Evolutionary conservation across 1,140 invertebrate genomes (phyloP), one percentile per base, ranked within the genome.

Genomic region (Diachasma alloeum): DNA sequence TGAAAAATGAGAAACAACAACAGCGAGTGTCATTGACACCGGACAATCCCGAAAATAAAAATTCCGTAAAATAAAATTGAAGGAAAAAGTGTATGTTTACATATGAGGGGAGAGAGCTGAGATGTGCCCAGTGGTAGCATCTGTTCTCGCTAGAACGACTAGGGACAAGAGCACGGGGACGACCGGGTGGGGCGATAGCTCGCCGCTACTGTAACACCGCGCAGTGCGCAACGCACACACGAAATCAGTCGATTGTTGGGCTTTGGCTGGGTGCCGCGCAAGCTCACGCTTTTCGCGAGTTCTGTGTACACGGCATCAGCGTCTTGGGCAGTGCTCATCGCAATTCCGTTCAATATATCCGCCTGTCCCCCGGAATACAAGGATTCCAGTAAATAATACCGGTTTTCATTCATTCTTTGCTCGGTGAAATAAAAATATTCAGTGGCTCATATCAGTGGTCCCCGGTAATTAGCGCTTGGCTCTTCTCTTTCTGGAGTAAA

Each of bases 221-320:
- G 81, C 73, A 72, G 71, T 77, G 82, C 80, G 80, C 53, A 36
- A 48, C 63, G 68, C 72, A 63, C 42, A 74, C 75, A 44, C 59
- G 48, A 79, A 81, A 83, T 13, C 82, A 85, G 84, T 85, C 84
- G 84, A 85, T 84, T 81, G 81, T 78, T 79, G 81, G 79, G 77
- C 79, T 79, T 80, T 80, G 78, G 71, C 77, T 66, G 76, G 78
- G 79, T 67, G 75, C 68, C 79, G 75, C 76, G 74, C 76, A 76
- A 76, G 39, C 75, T 76, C 75, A 37, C 70, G 53, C 48, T 76
- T 76, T 44, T 48, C 59, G 44, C 53, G n/a, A 46, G 44, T 39
- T 72, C 4, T 48, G 9, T 53, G 46, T 71, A 48, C 24, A 8
- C 17, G 9, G 17, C 13, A 53, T 48, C 15, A 63, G 15, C 24